phyloP scores from a whole-genome alignment of 1,140 invertebrate species.

The Drosophila subpulchrella region DNA sequence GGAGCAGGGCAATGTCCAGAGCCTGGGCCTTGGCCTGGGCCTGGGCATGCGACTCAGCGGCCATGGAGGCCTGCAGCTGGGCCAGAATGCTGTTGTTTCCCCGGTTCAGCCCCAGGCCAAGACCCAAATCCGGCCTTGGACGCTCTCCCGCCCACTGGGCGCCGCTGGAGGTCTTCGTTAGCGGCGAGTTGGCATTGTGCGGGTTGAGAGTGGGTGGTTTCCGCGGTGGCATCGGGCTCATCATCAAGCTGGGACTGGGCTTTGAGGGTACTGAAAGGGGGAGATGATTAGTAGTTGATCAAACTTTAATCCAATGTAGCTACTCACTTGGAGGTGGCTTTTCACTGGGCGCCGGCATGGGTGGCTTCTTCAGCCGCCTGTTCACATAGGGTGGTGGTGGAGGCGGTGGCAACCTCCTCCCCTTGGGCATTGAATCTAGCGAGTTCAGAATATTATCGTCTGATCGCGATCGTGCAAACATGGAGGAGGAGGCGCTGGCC shows the following conservation, averaged over 20 bases:
- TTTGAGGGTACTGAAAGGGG: slow-evolving; percentile 72
- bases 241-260: slow-evolving; percentile 38
- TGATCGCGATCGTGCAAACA: slow-evolving; percentile 89
- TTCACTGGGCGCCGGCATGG: slow-evolving; percentile 78
- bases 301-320: not conserved
- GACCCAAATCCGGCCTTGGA: slow-evolving; percentile 60
- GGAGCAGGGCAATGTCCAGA: slow-evolving; percentile 91
- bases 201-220: slow-evolving; percentile 74
- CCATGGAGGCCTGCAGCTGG: slow-evolving; percentile 75
- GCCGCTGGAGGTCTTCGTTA: slow-evolving; percentile 78
- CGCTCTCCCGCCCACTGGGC: slow-evolving; percentile 81
- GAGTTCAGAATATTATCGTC: slow-evolving; percentile 92
- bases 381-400: slow-evolving; percentile 86
- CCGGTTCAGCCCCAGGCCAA: slow-evolving; percentile 47
- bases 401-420: slow-evolving; percentile 90
- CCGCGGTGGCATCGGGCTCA: slow-evolving; percentile 61
- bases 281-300: not conserved
- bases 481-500: slow-evolving; percentile 78
- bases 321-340: slow-evolving; percentile 83
- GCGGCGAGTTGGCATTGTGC: slow-evolving; percentile 65
- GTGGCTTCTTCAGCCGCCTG: slow-evolving; percentile 77
- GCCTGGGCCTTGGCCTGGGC: slow-evolving; percentile 66
- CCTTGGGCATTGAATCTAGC: slow-evolving; percentile 87
- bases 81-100: slow-evolving; percentile 75
- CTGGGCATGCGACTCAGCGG: slow-evolving; percentile 26